phyloP scores from a whole-genome alignment of 2,797 vertebrate species.

The Anniella stebbinsi region DNA sequence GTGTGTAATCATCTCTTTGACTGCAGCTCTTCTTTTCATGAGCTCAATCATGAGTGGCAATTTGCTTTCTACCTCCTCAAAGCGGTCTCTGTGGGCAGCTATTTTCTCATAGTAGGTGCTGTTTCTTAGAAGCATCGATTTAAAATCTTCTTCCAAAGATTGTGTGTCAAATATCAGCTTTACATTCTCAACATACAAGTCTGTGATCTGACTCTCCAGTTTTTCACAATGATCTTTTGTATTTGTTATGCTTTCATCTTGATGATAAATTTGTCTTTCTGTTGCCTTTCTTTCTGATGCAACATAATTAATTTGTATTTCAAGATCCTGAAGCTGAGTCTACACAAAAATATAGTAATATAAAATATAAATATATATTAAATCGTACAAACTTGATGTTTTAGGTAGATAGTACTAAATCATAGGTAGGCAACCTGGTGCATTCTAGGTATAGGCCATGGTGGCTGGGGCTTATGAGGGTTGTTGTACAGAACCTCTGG shows the following conservation, averaged over 20 bases:
- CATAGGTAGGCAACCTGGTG: no score
- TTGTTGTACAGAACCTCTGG: no score
- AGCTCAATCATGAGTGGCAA: constrained; percentile 77
- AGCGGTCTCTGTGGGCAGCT: constrained; percentile 70
- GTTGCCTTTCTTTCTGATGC: constrained; percentile 72
- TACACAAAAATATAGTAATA: constrained; percentile 65
- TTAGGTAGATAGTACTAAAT: constrained; percentile 9
- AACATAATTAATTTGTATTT: constrained; percentile 74
- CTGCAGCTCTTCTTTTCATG: constrained; percentile 68
- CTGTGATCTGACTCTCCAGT: constrained; percentile 74
- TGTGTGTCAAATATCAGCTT: constrained; percentile 74
- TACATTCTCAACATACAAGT: constrained; percentile 74
- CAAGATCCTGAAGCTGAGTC: constrained; percentile 76
- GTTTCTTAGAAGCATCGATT: constrained; percentile 72
- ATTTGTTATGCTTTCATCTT: constrained; percentile 75
- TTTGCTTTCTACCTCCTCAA: constrained; percentile 75
- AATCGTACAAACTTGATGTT: constrained; percentile 36
- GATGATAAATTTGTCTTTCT: constrained; percentile 76
- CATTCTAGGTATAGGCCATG: no score
- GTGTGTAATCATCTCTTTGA: constrained; percentile 73
- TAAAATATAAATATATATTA: not conserved
- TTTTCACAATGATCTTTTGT: constrained; percentile 67
- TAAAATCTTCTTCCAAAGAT: constrained; percentile 76
- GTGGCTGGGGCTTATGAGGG: no score
- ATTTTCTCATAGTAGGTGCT: constrained; percentile 80